Base-by-base conservation (phyloP, 2,888 invertebrate species). In the Cancer borealis region DNA sequence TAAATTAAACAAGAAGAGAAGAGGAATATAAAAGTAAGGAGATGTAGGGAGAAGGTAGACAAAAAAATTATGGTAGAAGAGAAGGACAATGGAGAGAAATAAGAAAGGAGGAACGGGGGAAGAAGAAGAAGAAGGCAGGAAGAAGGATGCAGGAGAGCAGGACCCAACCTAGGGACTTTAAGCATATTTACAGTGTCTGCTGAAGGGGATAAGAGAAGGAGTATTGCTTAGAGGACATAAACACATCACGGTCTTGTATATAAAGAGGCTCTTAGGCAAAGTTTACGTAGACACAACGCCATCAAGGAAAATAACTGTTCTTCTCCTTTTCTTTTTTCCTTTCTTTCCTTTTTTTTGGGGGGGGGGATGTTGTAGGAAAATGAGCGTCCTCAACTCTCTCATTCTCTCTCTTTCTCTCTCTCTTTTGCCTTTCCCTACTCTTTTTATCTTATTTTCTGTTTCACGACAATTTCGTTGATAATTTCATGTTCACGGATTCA, bases 181-280 rank as follows among this genome's bases (percentile, higher is more conserved):
- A n/a, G 66, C 66, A 66, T 66, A 66, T 66, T 66, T 66, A 66
- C n/a, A 66, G 66, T n/a, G n/a, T 66, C 66, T 66, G 66, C n/a
- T 66, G 66, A 66, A 66, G 66, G 6, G 66, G 66, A 66, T 66
- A 66, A 66, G 66, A 66, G 66, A 66, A 66, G n/a, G n/a, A 66
- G n/a, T 66, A 66, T 66, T 66, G 21, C 5, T 6, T n/a, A 66
- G n/a, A 5, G 66, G 66, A 21, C 66, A 66, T 21, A 66, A 66
- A 66, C n/a, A 66, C 66, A 21, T 66, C 66, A 66, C 66, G 66
- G n/a, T 6, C 66, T 66, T 66, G 66, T 66, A n/a, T 66, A 6
- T 66, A n/a, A 66, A 66, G 66, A 21, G 21, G 1, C n/a, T 66
- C 66, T 66, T n/a, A 4, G n/a, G n/a, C 1, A 66, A 21, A 66